Conservation (phyloP, 2,888 invertebrate species). For the Arenicola marina region DNA sequence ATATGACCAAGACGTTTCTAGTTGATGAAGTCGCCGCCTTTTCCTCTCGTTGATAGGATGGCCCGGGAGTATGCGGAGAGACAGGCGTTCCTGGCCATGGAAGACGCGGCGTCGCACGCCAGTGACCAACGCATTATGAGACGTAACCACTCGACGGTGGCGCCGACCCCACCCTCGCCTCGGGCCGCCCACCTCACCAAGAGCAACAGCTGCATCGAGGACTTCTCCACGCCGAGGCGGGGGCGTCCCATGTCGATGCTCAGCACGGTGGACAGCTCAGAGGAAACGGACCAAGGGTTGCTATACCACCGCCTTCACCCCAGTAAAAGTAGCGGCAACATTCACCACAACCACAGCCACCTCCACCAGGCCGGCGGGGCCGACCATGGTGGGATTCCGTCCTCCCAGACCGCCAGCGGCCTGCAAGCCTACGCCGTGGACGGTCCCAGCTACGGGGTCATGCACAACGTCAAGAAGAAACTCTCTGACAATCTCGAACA, state of each 20-base stretch:
- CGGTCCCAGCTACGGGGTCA: conserved; percentile 5
- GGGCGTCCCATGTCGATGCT: too few species aligned
- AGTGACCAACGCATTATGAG: not conserved
- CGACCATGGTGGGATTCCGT: too few species aligned
- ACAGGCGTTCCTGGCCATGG: not conserved
- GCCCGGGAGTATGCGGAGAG: conserved; percentile 1
- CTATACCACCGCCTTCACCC: too few species aligned
- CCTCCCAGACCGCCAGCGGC: not conserved
- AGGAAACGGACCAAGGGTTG: too few species aligned
- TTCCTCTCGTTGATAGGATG: too few species aligned
- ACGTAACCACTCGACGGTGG: not conserved
- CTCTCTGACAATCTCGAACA: conserved; percentile 21
- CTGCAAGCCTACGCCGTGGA: not conserved
- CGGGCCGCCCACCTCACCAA: not conserved
- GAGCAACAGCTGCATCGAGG: not conserved
- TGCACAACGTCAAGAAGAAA: conserved; percentile 16
- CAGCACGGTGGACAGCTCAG: too few species aligned
- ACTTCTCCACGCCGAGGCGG: too few species aligned
- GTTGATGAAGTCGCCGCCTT: too few species aligned
- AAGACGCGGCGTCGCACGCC: not conserved
- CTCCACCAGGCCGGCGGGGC: too few species aligned
- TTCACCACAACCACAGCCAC: too few species aligned
- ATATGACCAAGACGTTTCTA: too few species aligned
- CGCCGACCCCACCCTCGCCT: not conserved
- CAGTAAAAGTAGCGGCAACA: too few species aligned